phyloP scores from a whole-genome alignment of 1,140 invertebrate genomes.

The Philopotamus ludificatus region DNA sequence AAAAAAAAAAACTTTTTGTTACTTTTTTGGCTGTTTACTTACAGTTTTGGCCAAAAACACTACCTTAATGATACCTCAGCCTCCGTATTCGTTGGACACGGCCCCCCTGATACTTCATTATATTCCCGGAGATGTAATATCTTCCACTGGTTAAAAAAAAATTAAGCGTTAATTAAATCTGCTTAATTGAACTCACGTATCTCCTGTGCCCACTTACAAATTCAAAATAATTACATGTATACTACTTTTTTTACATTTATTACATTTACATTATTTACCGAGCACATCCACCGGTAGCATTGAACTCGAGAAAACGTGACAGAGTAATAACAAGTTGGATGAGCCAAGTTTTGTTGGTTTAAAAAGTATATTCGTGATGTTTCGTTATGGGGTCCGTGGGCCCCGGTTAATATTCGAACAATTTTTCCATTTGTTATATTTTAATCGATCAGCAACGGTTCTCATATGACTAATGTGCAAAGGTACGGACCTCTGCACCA shows the following conservation, averaged over 20 bases:
- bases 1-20: no score
- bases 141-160: no score
- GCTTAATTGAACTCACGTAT: neutral
- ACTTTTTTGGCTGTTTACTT: no score
- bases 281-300: conserved; percentile 2
- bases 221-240: neutral
- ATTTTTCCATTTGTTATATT: conserved; percentile 20
- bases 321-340: neutral
- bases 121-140: no score
- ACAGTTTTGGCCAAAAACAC: no score
- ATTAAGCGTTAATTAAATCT: neutral
- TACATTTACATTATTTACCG: neutral
- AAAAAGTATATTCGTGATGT: neutral
- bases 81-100: no score
- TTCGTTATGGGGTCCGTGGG: neutral
- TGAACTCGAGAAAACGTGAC: conserved; percentile 9
- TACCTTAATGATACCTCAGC: no score
- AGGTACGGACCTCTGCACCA: conserved; percentile 21
- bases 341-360: neutral
- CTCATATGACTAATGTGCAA: conserved; percentile 17
- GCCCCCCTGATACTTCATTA: no score
- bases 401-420: neutral
- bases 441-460: conserved; percentile 29
- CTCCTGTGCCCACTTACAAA: neutral
- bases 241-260: neutral